A percentile compares a stretch with the other conserved stretches of the same genome.
Conservation (phyloP, 2,113 vertebrate genomes). For the Anguilla japonica region DNA sequence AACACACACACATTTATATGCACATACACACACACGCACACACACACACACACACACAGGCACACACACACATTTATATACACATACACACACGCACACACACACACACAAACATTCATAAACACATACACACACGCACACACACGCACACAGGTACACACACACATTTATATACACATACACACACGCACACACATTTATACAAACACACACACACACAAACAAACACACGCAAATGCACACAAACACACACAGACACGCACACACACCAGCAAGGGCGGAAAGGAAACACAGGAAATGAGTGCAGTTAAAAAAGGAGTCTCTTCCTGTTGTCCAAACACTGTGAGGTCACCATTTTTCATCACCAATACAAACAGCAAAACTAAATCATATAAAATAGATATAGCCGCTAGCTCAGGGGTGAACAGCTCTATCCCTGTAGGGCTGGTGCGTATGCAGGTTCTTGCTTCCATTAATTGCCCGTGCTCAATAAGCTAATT, state of each 20-base stretch:
- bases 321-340: too few relatives aligned
- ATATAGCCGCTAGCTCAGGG: not conserved
- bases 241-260: not conserved
- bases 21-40: not conserved
- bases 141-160: not conserved
- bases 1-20: not conserved
- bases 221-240: not conserved
- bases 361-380: not conserved
- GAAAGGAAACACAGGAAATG: not conserved
- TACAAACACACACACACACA: not conserved
- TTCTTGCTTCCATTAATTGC: too few relatives aligned
- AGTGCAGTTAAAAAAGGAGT: not conserved
- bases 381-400: not conserved
- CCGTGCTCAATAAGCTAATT: too few relatives aligned
- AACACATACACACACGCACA: not conserved
- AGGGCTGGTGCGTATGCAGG: too few relatives aligned
- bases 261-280: not conserved
- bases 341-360: not conserved
- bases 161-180: not conserved
- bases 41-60: not conserved
- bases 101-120: not conserved
- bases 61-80: not conserved
- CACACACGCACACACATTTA: not conserved
- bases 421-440: too few relatives aligned
- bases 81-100: not conserved